Evolutionary conservation across 2,797 vertebrate species (phyloP).

Genomic region (Lagorchestes hirsutus): DNA sequence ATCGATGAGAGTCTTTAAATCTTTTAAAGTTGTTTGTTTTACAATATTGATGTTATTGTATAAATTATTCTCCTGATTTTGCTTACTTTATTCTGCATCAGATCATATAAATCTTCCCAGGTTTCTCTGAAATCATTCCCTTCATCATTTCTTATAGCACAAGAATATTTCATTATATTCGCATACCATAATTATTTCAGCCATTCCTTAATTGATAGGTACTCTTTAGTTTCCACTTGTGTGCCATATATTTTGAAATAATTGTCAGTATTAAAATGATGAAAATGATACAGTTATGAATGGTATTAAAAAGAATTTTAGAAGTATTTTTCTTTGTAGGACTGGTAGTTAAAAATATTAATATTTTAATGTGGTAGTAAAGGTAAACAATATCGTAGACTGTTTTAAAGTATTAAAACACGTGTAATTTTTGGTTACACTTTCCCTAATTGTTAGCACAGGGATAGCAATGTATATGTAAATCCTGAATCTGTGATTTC

Average conservation of each 20-base stretch:
- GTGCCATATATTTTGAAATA: neutral
- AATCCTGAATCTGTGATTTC: neutral
- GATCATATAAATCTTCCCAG: neutral
- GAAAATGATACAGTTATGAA: neutral
- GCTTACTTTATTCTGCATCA: neutral
- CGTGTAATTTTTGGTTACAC: neutral
- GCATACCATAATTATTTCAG: neutral
- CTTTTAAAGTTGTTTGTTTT: neutral
- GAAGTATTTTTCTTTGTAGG: neutral
- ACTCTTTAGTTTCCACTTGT: neutral
- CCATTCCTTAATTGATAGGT: neutral
- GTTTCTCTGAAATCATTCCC: neutral
- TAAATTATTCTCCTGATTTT: neutral
- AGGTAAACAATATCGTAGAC: neutral
- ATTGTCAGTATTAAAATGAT: neutral
- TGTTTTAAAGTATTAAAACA: neutral
- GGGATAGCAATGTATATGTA: neutral
- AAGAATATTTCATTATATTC: neutral
- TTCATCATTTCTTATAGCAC: neutral
- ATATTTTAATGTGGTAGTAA: neutral
- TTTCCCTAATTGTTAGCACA: neutral
- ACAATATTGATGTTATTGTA: neutral
- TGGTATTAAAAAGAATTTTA: neutral
- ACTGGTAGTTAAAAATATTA: neutral
- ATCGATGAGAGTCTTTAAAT: neutral